Percentiles rank a stretch among this genome's conserved stretches.
phyloP scores from a whole-genome alignment of 2,113 vertebrate genomes.

The Myiopsitta monachus region DNA sequence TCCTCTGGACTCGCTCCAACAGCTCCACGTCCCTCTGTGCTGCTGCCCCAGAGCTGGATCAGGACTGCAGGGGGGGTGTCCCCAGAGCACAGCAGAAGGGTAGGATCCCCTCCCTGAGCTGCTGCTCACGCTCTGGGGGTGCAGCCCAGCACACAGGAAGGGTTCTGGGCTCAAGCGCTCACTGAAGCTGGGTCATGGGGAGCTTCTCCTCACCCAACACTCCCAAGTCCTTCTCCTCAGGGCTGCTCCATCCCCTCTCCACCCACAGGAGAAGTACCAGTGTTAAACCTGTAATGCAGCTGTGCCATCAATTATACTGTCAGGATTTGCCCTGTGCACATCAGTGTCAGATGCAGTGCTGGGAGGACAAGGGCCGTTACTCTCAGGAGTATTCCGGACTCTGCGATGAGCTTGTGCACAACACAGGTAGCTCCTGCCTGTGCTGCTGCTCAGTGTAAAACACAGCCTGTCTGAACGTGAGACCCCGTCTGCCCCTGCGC shows the following conservation, averaged over 20 bases:
- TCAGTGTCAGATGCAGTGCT: not conserved
- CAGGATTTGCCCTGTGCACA: not conserved
- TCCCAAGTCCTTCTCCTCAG: not conserved
- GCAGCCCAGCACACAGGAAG: no score
- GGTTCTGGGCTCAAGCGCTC: not conserved
- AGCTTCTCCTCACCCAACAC: not conserved
- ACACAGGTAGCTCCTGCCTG: not conserved
- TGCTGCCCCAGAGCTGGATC: no score
- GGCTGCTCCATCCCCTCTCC: not conserved
- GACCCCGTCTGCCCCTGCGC: fast-evolving
- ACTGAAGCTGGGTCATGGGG: not conserved
- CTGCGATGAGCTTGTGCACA: not conserved
- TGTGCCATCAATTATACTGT: not conserved
- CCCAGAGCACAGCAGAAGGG: no score
- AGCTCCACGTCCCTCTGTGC: not conserved
- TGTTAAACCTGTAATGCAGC: not conserved
- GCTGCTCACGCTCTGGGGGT: no score
- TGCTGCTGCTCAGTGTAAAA: not conserved
- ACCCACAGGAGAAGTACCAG: not conserved
- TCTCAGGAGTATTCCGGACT: not conserved
- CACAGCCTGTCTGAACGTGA: fast-evolving
- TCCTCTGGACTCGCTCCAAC: not conserved
- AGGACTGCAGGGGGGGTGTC: no score
- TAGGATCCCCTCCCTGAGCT: no score
- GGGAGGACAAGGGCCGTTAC: not conserved